phyloP scores from a whole-genome alignment of 2,113 vertebrate genomes.

The Ailuropoda melanoleuca region DNA sequence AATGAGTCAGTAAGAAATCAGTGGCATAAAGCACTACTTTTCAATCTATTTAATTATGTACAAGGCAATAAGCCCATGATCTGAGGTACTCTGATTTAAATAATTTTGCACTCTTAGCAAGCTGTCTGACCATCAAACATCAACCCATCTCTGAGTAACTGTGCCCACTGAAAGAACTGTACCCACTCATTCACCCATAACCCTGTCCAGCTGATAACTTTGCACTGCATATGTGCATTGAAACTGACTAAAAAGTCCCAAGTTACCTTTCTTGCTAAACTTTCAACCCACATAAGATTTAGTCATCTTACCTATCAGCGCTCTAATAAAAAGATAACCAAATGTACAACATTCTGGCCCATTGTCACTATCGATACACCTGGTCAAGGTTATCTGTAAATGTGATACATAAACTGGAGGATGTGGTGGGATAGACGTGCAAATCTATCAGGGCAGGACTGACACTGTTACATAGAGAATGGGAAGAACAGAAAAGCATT shows the following conservation, averaged over 20 bases:
- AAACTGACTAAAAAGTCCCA: not conserved
- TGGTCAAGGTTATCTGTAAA: not conserved
- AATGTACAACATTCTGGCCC: not conserved
- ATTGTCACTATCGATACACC: accelerated
- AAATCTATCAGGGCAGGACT: not conserved
- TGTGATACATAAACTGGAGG: not conserved
- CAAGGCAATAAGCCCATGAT: not conserved
- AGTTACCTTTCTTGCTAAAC: not conserved
- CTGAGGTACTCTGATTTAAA: not conserved
- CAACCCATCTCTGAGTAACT: not conserved
- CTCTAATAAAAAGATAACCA: not conserved
- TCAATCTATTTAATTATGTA: not conserved
- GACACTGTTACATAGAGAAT: not conserved
- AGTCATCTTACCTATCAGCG: not conserved
- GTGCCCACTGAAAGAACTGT: not conserved
- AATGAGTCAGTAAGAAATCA: not conserved
- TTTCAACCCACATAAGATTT: not conserved
- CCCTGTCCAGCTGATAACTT: not conserved
- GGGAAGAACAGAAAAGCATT: not conserved
- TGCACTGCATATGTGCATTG: not conserved
- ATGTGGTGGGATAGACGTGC: accelerated
- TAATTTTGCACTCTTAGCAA: not conserved
- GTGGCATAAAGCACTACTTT: not conserved
- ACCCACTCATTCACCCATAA: not conserved
- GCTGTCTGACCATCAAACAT: not conserved